A percentile compares a stretch with the other conserved stretches of the same genome.
phyloP scores from a whole-genome alignment of 2,113 vertebrate species.

The Mustela lutreola region DNA sequence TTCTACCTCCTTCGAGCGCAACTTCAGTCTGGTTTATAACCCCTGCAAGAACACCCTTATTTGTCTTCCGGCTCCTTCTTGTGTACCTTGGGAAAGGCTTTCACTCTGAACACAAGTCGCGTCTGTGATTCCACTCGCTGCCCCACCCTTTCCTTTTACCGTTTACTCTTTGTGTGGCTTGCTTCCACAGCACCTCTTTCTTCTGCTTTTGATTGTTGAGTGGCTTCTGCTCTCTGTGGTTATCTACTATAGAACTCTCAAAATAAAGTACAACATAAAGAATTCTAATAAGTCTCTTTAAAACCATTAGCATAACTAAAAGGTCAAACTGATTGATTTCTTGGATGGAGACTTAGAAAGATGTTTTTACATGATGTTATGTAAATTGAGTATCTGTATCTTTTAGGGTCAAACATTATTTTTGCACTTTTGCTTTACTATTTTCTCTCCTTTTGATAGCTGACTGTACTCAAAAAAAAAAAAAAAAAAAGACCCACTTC shows the following conservation, averaged over 20 bases:
- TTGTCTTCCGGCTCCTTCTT: slow-evolving; percentile 4
- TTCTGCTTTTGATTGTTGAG: slow-evolving; percentile 39
- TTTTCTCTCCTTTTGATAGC: slow-evolving; percentile 32
- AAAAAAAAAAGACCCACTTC: not conserved
- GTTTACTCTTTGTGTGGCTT: slow-evolving; percentile 8
- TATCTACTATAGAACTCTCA: not conserved
- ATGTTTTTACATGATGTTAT: not conserved
- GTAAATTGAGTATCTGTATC: not conserved
- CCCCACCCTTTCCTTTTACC: not conserved
- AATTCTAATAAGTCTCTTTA: slow-evolving; percentile 30
- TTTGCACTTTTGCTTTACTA: not conserved
- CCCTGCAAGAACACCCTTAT: slow-evolving; percentile 22
- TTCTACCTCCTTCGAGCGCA: not conserved
- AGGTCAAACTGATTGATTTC: slow-evolving; percentile 40
- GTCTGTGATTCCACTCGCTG: not conserved
- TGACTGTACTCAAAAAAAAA: not conserved
- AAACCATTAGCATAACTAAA: slow-evolving; percentile 45
- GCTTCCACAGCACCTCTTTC: not conserved
- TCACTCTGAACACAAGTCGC: not conserved
- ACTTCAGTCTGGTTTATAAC: slow-evolving; percentile 55
- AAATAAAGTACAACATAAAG: slow-evolving; percentile 31
- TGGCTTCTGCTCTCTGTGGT: not conserved
- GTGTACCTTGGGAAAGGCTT: not conserved
- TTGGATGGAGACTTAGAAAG: not conserved
- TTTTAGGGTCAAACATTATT: slow-evolving; percentile 29